Evolutionary conservation across 2,797 vertebrate species (phyloP).

Genomic region (Hybognathus amarus): DNA sequence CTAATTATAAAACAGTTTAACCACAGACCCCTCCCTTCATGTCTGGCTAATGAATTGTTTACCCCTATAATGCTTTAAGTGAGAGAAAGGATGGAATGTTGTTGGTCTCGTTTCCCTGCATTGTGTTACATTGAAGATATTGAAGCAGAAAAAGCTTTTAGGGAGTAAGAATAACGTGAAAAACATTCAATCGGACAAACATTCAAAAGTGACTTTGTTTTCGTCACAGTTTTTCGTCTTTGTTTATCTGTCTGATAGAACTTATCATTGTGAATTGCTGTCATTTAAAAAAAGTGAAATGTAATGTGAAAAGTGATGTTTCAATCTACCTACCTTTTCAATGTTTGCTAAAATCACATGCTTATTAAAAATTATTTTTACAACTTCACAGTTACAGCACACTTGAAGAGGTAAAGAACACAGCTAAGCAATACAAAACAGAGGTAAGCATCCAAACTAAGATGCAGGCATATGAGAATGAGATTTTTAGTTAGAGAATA

Average conservation of each 20-base stretch:
- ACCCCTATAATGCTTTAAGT: constrained; percentile 51
- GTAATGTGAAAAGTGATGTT: background rate
- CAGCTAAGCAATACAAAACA: constrained; percentile 24
- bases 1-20: constrained; percentile 37
- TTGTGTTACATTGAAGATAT: constrained; percentile 24
- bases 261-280: constrained; percentile 14
- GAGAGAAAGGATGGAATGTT: constrained; percentile 53
- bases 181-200: constrained; percentile 26
- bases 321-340: background rate
- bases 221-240: background rate
- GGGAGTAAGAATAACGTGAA: constrained; percentile 6
- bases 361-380: constrained; percentile 15
- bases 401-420: constrained; percentile 15
- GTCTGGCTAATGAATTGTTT: constrained; percentile 38
- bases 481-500: background rate
- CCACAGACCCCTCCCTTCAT: constrained; percentile 36
- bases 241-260: constrained; percentile 20
- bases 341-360: background rate
- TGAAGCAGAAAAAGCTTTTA: constrained; percentile 35
- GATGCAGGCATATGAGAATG: background rate
- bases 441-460: constrained; percentile 44
- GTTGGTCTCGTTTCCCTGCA: constrained; percentile 48
- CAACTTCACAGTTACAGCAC: constrained; percentile 25
- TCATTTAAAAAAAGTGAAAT: background rate
- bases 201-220: constrained; percentile 8